These are phyloP conservation scores for Nettapus auritus DNA, from an alignment of 2,113 vertebrate genomes.

Conservation along the genomic window DNA sequence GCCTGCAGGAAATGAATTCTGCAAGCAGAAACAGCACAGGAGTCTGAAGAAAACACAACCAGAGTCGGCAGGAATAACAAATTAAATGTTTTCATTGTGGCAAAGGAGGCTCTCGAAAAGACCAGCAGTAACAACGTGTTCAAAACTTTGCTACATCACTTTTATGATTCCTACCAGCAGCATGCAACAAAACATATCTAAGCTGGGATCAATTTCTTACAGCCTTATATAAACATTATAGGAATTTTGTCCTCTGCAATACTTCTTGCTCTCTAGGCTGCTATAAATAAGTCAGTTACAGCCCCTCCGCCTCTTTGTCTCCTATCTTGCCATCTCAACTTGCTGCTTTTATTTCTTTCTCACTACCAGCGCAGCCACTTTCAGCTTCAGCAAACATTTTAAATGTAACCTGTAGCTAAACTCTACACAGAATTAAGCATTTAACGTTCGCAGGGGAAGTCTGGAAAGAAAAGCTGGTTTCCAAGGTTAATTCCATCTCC, in stretches of 20 bases:
- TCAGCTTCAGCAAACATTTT: background rate
- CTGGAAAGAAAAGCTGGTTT: background rate
- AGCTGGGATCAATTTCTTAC: constrained; percentile 44
- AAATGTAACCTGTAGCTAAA: constrained; percentile 11
- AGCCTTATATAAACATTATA: constrained; percentile 31
- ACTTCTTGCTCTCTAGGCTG: constrained; percentile 24
- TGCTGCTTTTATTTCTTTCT: constrained; percentile 19
- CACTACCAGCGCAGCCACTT: background rate
- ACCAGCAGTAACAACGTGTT: rapidly evolving
- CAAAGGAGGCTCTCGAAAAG: background rate
- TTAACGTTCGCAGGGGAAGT: background rate
- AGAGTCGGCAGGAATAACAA: background rate
- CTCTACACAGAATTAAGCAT: background rate
- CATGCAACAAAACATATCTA: constrained; percentile 9
- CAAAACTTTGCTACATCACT: background rate
- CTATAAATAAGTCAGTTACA: constrained; percentile 46
- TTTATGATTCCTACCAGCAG: background rate
- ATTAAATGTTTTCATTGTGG: background rate
- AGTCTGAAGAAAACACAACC: background rate
- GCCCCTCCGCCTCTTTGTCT: background rate
- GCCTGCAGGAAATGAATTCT: background rate
- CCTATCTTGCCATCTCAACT: background rate
- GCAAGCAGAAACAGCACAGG: background rate
- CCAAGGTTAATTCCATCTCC: background rate
- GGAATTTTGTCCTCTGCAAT: constrained; percentile 35